phyloP scores from a whole-genome alignment of 2,113 vertebrate species.

The Triplophysa tibetana region DNA sequence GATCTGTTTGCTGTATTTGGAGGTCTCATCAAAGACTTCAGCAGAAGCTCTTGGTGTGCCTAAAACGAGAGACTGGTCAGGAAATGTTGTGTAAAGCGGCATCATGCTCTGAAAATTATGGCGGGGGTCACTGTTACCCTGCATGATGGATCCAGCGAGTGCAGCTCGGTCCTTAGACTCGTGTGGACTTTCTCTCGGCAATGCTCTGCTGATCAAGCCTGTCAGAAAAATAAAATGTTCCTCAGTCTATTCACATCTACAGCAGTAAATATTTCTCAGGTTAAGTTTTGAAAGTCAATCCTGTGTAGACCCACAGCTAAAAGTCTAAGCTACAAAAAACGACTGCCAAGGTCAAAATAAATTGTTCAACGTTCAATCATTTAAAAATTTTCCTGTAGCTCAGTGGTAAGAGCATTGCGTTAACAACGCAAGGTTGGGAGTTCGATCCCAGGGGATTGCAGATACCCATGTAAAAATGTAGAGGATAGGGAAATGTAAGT shows the following conservation, averaged over 20 bases:
- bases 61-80: constrained; percentile 57
- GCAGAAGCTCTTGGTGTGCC: constrained; percentile 90
- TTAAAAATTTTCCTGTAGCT: too few relatives aligned
- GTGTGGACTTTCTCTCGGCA: constrained; percentile 88
- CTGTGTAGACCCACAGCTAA: too few relatives aligned
- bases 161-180: constrained; percentile 90
- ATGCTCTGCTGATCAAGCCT: constrained; percentile 93
- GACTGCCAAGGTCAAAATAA: too few relatives aligned
- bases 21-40: constrained; percentile 88
- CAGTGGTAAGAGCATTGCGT: too few relatives aligned
- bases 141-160: constrained; percentile 95
- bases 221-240: constrained; percentile 6
- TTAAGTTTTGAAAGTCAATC: too few relatives aligned
- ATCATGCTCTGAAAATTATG: background rate
- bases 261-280: too few relatives aligned
- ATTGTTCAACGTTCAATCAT: too few relatives aligned
- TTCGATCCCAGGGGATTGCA: too few relatives aligned
- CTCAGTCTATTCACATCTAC: background rate
- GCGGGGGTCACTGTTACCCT: constrained; percentile 75
- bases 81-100: background rate
- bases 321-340: too few relatives aligned
- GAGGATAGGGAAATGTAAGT: too few relatives aligned
- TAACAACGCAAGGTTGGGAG: too few relatives aligned
- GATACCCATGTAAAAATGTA: too few relatives aligned
- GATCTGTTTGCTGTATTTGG: constrained; percentile 93